phyloP scores from a whole-genome alignment of 2,113 vertebrate species.

The Dromaius novaehollandiae region DNA sequence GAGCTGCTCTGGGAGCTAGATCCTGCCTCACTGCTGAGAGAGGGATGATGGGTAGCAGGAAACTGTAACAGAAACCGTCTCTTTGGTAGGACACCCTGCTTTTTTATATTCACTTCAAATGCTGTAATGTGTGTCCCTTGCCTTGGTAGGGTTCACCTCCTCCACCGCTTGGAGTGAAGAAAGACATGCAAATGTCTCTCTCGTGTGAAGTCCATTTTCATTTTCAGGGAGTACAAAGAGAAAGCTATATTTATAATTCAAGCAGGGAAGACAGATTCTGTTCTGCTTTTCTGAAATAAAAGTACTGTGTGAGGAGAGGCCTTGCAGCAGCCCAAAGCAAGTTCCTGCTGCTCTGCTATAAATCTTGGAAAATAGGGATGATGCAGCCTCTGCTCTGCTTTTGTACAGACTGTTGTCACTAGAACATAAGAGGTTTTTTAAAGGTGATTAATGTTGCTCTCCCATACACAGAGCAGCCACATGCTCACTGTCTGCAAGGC shows the following conservation, averaged over 20 bases:
- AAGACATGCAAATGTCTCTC: neutral
- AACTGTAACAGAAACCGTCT: neutral
- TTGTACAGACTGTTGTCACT: neutral
- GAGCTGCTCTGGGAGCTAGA: neutral
- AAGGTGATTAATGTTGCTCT: neutral
- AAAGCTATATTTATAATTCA: neutral
- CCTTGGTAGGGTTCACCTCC: neutral
- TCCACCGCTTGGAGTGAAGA: neutral
- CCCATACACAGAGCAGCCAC: neutral
- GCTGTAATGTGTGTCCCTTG: neutral
- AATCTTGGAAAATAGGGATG: neutral
- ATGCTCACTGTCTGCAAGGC: fast-evolving
- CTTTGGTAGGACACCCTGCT: neutral
- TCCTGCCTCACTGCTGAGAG: neutral
- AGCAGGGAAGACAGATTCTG: neutral
- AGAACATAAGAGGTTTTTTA: neutral
- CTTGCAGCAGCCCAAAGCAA: constrained; percentile 14
- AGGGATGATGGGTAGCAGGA: neutral
- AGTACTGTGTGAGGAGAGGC: neutral
- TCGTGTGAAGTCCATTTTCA: neutral
- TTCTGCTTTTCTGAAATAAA: neutral
- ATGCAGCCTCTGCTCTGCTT: neutral
- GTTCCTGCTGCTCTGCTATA: constrained; percentile 19
- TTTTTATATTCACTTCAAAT: neutral
- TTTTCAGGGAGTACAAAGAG: neutral